These are phyloP conservation scores for Zaprionus gabonicus DNA, from an alignment of 1,140 invertebrate genomes.

Conservation along the genomic window DNA sequence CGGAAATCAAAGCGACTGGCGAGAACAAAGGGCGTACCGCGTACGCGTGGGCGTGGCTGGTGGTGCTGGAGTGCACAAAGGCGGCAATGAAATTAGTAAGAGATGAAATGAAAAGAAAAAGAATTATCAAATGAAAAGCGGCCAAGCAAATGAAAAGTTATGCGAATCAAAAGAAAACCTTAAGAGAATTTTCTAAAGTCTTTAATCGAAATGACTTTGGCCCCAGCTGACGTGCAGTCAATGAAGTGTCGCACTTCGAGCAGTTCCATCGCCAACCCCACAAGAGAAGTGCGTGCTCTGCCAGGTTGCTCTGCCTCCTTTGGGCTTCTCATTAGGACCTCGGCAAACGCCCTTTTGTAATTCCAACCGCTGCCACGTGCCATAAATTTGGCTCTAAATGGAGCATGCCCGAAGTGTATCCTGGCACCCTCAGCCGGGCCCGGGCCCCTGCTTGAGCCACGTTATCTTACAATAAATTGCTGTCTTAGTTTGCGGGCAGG, in stretches of 20 bases:
- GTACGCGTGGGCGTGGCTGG: neutral
- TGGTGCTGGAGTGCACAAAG: neutral
- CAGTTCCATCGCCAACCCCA: slow-evolving; percentile 8
- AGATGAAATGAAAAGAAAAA: neutral
- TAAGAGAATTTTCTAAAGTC: slow-evolving; percentile 12
- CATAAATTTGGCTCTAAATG: slow-evolving; percentile 72
- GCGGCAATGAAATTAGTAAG: neutral
- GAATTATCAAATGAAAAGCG: neutral
- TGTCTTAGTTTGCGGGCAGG: slow-evolving; percentile 63
- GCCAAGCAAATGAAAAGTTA: neutral
- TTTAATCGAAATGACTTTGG: neutral
- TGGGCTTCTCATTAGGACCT: slow-evolving; percentile 54
- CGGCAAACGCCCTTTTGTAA: slow-evolving; percentile 57
- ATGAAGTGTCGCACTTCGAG: neutral
- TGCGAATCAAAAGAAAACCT: neutral
- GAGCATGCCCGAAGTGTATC: slow-evolving; percentile 62
- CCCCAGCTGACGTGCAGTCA: neutral
- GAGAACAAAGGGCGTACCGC: slow-evolving; percentile 20
- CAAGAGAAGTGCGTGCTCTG: neutral
- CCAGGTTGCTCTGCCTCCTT: slow-evolving; percentile 3
- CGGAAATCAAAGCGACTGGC: slow-evolving; percentile 61
- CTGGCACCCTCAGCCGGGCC: neutral
- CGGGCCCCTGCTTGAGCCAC: slow-evolving; percentile 40
- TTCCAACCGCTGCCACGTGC: slow-evolving; percentile 59
- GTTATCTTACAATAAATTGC: slow-evolving; percentile 76